Evolutionary conservation across 2,888 invertebrate genomes (phyloP), one percentile per base, ranked within the genome.

Genomic region (Galeopsomyia nigrocyanea): DNA sequence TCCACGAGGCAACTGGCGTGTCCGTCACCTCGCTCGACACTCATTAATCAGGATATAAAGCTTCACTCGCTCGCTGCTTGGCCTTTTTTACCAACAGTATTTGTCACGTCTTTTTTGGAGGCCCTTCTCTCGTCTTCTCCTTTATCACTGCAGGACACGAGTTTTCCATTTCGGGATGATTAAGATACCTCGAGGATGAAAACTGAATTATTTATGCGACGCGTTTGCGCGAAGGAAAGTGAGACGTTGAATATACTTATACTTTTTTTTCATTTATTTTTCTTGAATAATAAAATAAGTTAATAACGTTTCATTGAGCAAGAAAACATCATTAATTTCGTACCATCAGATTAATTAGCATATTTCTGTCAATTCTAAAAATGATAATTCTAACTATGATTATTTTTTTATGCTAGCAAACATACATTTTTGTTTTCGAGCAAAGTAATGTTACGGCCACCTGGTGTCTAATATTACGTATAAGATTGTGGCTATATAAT

Each of bases 31-130:
- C 55, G 60, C 69, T 39, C 39, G 13, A 39, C n/a, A n/a, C n/a
- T 68, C 76, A 75, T 76, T 76, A 67, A 66, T 76, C 75, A 75
- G 73, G 69, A 76, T 74, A 65, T 26, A 67, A 46, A 56, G 66
- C 49, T 26, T 62, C 58, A 62, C 6, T 50, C 58, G 10, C 55
- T 22, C 21, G 50, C 19, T 17, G 9, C 7, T 26, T 26, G 53
- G 26, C 50, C 14, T 56, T 26, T 31, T 51, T 46, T 31, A 21
- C 53, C 49, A 31, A 26, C 53, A 53, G 56, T 57, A 26, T 72
- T 63, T 57, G 62, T 72, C 68, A 68, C 67, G n/a, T 68, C 31
- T 10, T 3, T 68, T 61, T 68, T 19, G 21, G 9, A 39, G 1
- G 9, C 10, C 5, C 7, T n/a, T 7, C 10, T 39, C 13, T 39